Evolutionary conservation across 2,113 vertebrate genomes (phyloP).

Genomic region (Hystrix brachyura): DNA sequence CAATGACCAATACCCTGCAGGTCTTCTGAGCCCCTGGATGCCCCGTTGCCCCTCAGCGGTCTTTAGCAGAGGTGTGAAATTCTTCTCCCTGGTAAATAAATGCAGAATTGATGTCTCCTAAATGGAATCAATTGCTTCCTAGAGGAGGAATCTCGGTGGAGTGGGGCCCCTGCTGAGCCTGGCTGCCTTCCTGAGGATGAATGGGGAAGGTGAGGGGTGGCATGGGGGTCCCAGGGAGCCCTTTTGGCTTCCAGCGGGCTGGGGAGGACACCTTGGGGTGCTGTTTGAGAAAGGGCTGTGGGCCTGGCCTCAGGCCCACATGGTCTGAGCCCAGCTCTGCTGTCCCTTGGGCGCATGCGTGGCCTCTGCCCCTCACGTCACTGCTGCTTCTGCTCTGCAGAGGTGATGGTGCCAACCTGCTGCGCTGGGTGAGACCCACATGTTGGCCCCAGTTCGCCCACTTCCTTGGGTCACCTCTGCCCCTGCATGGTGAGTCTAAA

Average conservation of each 20-base stretch:
- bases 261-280: not conserved
- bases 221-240: not conserved
- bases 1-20: fast-evolving
- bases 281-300: not conserved
- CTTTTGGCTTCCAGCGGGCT: not conserved
- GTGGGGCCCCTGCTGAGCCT: not conserved
- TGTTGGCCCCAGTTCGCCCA: not conserved
- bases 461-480: not conserved
- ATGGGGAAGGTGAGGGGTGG: not conserved
- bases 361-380: not conserved
- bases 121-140: not conserved
- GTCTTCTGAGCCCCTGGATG: not conserved
- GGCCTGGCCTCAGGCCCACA: not conserved
- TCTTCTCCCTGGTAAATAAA: not conserved
- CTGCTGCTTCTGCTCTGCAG: not conserved
- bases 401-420: not conserved
- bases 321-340: not conserved
- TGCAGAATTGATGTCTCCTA: conserved; percentile 19
- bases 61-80: not conserved
- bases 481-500: not conserved
- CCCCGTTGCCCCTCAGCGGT: fast-evolving
- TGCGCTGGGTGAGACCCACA: not conserved
- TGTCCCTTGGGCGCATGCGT: not conserved
- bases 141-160: not conserved
- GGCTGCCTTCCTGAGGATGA: not conserved